Percentiles rank a stretch among this genome's conserved stretches.
Conservation (phyloP, 2,797 vertebrate genomes). For the Mormyrus hasselquistii region DNA sequence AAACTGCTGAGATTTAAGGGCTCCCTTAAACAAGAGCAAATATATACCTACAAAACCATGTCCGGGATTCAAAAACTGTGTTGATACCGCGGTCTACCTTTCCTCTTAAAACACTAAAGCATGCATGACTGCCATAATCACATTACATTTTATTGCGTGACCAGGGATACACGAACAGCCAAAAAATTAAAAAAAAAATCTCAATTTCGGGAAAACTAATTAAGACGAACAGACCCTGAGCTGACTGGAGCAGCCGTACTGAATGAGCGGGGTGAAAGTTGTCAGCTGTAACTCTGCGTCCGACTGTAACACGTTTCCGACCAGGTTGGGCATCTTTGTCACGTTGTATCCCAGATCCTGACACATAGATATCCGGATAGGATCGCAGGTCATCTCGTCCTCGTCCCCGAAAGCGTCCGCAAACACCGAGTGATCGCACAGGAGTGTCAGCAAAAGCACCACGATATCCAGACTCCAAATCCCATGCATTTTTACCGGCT, state of each 20-base stretch:
- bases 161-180: not conserved
- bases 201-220: slow-evolving; percentile 5
- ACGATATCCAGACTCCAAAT: slow-evolving; percentile 24
- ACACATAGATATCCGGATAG: slow-evolving; percentile 96
- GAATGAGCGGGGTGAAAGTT: slow-evolving; percentile 93
- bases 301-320: slow-evolving; percentile 90
- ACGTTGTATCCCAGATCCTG: slow-evolving; percentile 96
- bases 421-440: slow-evolving; percentile 34
- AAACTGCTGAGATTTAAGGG: not conserved
- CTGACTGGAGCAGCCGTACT: slow-evolving; percentile 97
- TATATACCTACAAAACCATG: not conserved
- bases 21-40: not conserved
- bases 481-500: slow-evolving; percentile 30
- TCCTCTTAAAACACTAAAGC: not conserved
- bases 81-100: not conserved
- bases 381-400: slow-evolving; percentile 90
- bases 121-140: not conserved
- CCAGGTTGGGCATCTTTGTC: slow-evolving; percentile 96
- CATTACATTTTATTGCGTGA: not conserved
- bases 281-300: slow-evolving; percentile 95
- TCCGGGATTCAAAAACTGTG: not conserved
- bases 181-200: not conserved
- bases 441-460: slow-evolving; percentile 36
- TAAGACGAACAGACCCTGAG: slow-evolving; percentile 74
- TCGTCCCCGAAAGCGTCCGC: slow-evolving; percentile 78